Percentiles rank a stretch among this genome's conserved stretches.
Evolutionary conservation across 2,888 invertebrate genomes (phyloP).

Genomic region (Acronicta psi): DNA sequence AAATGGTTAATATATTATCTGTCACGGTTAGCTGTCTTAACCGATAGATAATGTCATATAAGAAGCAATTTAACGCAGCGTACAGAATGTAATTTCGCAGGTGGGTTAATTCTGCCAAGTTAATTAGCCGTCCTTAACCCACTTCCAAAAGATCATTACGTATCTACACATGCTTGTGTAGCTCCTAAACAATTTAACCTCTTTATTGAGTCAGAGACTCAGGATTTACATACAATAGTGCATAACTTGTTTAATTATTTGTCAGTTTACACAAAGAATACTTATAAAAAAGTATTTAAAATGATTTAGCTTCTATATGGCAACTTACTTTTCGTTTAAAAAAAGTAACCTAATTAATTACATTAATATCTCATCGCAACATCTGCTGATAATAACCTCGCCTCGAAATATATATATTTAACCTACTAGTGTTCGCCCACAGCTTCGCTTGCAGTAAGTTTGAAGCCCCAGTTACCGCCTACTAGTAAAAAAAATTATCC

Average conservation of each 20-base stretch:
- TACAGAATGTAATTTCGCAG: slow-evolving; percentile 32
- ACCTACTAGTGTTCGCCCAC: too few relatives aligned
- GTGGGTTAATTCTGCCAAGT: slow-evolving; percentile 45
- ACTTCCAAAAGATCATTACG: slow-evolving; percentile 56
- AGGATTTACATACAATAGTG: too few relatives aligned
- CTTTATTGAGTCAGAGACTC: too few relatives aligned
- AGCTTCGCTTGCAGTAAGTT: too few relatives aligned
- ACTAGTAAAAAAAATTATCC: too few relatives aligned
- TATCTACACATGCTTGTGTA: slow-evolving; percentile 41
- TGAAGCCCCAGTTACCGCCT: too few relatives aligned
- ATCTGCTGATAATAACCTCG: not conserved
- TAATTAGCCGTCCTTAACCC: slow-evolving; percentile 63
- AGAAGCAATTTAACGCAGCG: not conserved
- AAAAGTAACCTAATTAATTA: not conserved
- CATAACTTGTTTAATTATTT: too few relatives aligned
- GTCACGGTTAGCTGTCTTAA: not conserved
- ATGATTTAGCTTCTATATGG: too few relatives aligned
- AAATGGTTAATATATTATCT: not conserved
- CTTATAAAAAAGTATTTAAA: too few relatives aligned
- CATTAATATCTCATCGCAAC: slow-evolving; percentile 1
- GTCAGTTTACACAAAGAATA: too few relatives aligned
- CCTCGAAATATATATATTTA: not conserved
- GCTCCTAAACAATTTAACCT: slow-evolving; percentile 46
- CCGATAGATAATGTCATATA: not conserved
- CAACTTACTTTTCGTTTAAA: not conserved